A percentile compares a stretch with the other conserved stretches of the same genome.
Evolutionary conservation across 2,888 invertebrate species (phyloP).

Genomic region (Harmothoe impar): DNA sequence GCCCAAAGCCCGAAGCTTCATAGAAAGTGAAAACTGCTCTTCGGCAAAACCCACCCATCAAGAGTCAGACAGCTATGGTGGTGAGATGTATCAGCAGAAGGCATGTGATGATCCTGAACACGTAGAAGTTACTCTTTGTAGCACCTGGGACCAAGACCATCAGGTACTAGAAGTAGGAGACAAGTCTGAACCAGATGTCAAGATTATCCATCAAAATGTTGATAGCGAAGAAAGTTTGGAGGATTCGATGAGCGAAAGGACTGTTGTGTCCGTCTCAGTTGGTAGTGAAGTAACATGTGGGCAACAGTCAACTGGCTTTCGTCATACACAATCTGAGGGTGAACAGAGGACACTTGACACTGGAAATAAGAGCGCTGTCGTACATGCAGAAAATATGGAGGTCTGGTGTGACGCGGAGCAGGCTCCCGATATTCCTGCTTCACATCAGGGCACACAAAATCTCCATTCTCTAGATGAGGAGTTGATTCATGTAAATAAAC

Average conservation of each 20-base stretch:
- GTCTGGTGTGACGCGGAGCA: no score
- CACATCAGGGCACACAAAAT: no score
- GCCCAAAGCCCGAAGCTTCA: no score
- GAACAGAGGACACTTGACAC: not conserved
- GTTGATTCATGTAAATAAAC: not conserved
- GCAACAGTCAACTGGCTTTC: not conserved
- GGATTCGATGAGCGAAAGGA: slow-evolving; percentile 35
- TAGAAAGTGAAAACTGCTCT: no score
- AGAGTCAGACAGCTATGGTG: no score
- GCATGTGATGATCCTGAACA: no score
- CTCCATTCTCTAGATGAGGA: no score
- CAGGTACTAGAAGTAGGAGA: not conserved
- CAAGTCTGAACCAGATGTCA: not conserved
- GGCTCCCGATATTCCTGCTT: no score
- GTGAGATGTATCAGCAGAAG: no score
- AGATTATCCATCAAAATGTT: not conserved
- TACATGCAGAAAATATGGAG: not conserved
- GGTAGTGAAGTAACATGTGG: not conserved
- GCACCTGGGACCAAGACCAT: not conserved
- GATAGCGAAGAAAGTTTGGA: slow-evolving; percentile 15
- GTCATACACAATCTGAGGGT: no score
- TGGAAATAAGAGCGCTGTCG: no score
- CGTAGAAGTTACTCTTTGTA: not conserved
- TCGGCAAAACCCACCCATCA: no score
- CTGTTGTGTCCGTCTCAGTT: slow-evolving; percentile 36